Base-by-base conservation (phyloP, 2,797 vertebrate genomes). In the Muscicapa striata region DNA sequence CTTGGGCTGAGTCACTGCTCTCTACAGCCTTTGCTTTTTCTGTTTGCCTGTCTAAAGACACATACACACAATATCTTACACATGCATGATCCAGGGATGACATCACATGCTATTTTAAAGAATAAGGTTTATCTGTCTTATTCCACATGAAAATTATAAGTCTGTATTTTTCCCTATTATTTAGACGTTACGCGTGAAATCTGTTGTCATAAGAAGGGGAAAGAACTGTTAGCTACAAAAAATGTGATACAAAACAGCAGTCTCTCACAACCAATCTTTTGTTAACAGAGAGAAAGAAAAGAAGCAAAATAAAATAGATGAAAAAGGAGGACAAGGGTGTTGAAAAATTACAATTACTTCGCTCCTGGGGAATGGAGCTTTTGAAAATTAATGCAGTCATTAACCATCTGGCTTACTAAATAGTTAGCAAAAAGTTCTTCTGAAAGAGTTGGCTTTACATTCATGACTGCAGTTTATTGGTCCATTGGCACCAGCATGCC, bases 351-450 rank as follows among this genome's bases (percentile, higher is more conserved):
- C 83, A 73, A 75, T 91, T 93, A 89, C 82, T 93, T 97, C 1
- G 80, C 83, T 96, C 78, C 81, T n/a, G 10, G 61, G 75, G 62
- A 96, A 90, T 59, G 49, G 84, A 93, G 69, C 80, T 95, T 96
- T 95, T 95, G 92, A 95, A 96, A 97, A 96, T 49, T 69, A 97
- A 95, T 87, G 90, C 64, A 75, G 91, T 94, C 96, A 87, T 96
- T 97, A 97, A 97, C 97, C 96, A 96, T 97, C 97, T 98, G 97
- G 94, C 87, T 96, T 93, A 87, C 96, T 96, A 94, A 49, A 89
- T 94, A 90, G 92, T 94, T 95, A 96, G 97, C 93, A 96, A 69
- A 95, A 95, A 92, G 86, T 68, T 94, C 88, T 79, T 96, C 93
- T 73, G 84, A 94, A 93, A 96, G 66, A 51, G 78, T 59, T 62